These are phyloP conservation scores for Poeciliopsis prolifica DNA, from an alignment of 2,113 vertebrate species.

Conservation along the genomic window DNA sequence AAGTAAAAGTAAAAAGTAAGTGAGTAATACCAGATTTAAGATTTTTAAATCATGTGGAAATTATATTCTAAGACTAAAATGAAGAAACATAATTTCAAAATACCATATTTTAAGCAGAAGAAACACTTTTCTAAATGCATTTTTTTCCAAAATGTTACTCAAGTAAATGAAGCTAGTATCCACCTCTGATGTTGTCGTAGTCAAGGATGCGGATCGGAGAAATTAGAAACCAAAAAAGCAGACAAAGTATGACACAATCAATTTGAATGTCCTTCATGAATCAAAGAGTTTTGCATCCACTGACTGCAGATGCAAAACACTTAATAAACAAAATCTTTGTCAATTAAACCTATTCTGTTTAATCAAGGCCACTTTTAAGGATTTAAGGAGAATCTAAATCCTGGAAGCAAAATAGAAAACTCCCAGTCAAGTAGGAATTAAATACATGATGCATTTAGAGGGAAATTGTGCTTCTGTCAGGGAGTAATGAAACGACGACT, in stretches of 20 bases:
- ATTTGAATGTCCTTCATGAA: background rate
- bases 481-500: constrained; percentile 18
- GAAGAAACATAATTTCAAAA: too few species aligned
- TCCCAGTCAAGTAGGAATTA: background rate
- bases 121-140: too few species aligned
- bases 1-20: too few species aligned
- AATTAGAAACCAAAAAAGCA: background rate
- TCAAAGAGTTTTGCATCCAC: background rate
- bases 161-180: too few species aligned
- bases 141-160: too few species aligned
- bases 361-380: background rate
- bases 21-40: too few species aligned
- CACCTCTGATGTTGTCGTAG: too few species aligned
- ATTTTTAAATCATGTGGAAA: too few species aligned
- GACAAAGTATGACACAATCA: background rate
- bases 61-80: too few species aligned
- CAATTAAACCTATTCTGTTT: background rate
- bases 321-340: background rate
- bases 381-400: background rate
- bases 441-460: constrained; percentile 1
- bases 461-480: constrained; percentile 18
- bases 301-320: background rate
- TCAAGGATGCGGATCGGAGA: background rate
- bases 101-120: too few species aligned
- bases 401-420: background rate